These are phyloP conservation scores for Leptothorax acervorum DNA, from an alignment of 2,888 invertebrate genomes.

Conservation along the genomic window DNA sequence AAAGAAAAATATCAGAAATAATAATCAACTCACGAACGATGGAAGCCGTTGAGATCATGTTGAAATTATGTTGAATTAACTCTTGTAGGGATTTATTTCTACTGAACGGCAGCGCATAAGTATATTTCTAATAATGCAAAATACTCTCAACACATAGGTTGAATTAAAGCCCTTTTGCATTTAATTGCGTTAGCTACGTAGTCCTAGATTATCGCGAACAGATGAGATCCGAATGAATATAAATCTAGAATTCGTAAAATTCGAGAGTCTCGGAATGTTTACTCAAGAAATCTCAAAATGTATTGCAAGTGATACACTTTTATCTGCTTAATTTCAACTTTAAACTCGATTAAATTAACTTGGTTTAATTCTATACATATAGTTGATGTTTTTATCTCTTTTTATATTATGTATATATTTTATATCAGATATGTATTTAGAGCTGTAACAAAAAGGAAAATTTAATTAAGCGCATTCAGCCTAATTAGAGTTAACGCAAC, in stretches of 20 bases:
- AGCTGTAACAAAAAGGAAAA: constrained; percentile 1
- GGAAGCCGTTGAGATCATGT: constrained; percentile 14
- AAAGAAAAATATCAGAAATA: background rate
- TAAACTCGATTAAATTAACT: background rate
- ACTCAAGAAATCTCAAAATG: background rate
- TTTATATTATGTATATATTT: background rate
- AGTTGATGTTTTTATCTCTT: background rate
- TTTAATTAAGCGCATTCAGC: constrained; percentile 2
- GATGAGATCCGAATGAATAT: constrained; percentile 12
- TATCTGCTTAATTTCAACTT: constrained; percentile 19
- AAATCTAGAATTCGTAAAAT: constrained; percentile 6
- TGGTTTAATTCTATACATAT: background rate
- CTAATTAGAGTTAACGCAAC: constrained; percentile 27
- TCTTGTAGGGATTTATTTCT: constrained; percentile 2
- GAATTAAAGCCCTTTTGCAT: constrained; percentile 29
- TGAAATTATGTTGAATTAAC: constrained; percentile 15
- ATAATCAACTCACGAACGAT: constrained; percentile 15
- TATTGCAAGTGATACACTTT: constrained; percentile 18
- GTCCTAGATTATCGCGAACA: constrained; percentile 33
- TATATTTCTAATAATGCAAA: background rate
- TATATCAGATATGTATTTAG: background rate
- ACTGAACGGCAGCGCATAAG: background rate
- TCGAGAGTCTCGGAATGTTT: background rate
- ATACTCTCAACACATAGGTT: constrained; percentile 1
- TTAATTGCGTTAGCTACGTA: background rate